Evolutionary conservation across 1,140 invertebrate genomes (phyloP).

Genomic region (Artemia franciscana): DNA sequence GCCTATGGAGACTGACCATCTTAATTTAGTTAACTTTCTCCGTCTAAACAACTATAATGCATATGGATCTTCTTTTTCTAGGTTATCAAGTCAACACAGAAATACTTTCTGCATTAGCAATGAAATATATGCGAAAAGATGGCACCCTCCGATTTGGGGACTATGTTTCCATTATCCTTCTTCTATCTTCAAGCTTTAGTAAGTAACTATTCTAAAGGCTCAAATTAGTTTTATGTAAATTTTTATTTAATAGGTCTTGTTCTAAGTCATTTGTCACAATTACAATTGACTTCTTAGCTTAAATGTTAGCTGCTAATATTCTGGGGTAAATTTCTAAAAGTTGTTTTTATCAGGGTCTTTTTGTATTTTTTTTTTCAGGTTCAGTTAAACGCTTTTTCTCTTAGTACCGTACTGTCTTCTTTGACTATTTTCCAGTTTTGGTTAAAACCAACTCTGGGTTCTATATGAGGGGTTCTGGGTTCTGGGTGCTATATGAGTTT

Average conservation of each 20-base stretch:
- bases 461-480: no score
- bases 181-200: conserved; percentile 68
- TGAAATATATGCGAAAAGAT: conserved; percentile 76
- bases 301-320: conserved; percentile 2
- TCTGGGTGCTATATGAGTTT: no score
- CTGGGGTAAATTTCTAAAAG: not conserved
- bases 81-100: conserved; percentile 64
- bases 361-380: no score
- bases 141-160: conserved; percentile 77
- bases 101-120: conserved; percentile 50
- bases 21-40: no score
- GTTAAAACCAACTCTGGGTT: no score
- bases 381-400: no score
- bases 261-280: not conserved
- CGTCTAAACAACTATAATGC: not conserved
- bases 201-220: conserved; percentile 24
- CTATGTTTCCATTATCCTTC: conserved; percentile 68
- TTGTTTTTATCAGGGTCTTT: no score
- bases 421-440: no score
- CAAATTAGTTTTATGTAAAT: not conserved
- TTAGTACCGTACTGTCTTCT: no score
- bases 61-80: conserved; percentile 14
- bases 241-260: conserved; percentile 3
- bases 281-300: not conserved
- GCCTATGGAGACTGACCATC: no score